phyloP scores from a whole-genome alignment of 2,113 vertebrate species.

The Myiopsitta monachus region DNA sequence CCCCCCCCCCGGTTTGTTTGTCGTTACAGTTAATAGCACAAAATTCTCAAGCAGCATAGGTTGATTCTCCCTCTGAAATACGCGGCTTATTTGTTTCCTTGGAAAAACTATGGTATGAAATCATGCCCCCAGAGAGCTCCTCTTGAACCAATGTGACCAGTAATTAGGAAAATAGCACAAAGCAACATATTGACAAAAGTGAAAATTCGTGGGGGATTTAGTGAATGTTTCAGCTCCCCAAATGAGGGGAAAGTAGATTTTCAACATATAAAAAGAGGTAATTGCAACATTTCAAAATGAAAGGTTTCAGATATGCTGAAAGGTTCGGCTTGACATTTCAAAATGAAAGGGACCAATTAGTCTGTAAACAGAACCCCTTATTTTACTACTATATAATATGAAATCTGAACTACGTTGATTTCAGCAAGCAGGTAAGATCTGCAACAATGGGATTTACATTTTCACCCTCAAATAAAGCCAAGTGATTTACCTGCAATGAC shows the following conservation, averaged over 20 bases:
- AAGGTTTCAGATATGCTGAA: not conserved
- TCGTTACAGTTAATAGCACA: not conserved
- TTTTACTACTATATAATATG: not conserved
- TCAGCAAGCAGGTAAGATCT: not conserved
- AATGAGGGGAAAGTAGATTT: not conserved
- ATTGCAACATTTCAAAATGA: not conserved
- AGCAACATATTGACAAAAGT: not conserved
- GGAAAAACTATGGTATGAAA: not conserved
- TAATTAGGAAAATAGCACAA: not conserved
- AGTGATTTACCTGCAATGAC: rapidly evolving
- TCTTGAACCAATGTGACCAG: not conserved
- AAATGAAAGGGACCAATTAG: not conserved
- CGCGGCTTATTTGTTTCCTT: not conserved
- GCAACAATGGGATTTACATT: not conserved
- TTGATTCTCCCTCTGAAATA: not conserved
- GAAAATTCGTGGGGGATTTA: not conserved
- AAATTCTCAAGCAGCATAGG: not conserved
- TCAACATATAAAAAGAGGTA: not conserved
- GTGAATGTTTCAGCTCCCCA: not conserved
- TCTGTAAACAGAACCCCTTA: not conserved
- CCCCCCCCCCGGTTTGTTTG: not conserved
- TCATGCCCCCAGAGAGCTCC: not conserved
- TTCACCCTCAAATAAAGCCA: not conserved
- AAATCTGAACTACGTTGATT: not conserved
- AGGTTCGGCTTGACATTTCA: not conserved